A percentile compares a stretch with the other conserved stretches of the same genome.
These are phyloP conservation scores for Noctilio leporinus DNA, from an alignment of 2,113 vertebrate species.

Conservation along the genomic window DNA sequence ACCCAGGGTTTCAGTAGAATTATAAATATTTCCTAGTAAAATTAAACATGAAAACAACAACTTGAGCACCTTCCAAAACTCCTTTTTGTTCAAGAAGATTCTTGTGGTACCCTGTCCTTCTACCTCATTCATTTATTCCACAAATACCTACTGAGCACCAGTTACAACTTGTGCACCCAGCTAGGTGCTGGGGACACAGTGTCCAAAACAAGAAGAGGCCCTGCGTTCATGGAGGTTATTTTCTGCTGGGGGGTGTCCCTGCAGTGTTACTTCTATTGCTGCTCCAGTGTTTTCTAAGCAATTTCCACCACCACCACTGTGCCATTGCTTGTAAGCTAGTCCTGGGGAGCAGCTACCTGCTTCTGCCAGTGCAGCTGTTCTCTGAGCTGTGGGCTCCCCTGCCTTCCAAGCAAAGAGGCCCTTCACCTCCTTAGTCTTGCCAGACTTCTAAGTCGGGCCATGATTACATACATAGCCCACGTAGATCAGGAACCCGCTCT, in stretches of 20 bases:
- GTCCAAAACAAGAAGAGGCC: background rate
- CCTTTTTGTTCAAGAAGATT: background rate
- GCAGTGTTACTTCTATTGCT: background rate
- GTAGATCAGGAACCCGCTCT: background rate
- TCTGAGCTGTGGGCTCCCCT: background rate
- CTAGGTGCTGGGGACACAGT: background rate
- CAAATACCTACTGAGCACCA: background rate
- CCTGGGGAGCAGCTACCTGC: background rate
- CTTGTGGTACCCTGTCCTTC: background rate
- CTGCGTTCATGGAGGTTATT: background rate
- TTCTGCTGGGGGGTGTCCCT: background rate
- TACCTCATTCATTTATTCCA: background rate
- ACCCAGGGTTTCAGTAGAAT: background rate
- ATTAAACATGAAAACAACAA: background rate
- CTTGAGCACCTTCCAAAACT: background rate
- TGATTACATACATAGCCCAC: background rate
- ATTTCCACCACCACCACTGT: accelerated
- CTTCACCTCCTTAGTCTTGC: background rate
- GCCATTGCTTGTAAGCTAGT: background rate
- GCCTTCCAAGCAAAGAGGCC: background rate
- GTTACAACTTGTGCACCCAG: background rate
- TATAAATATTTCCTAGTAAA: conserved; percentile 12
- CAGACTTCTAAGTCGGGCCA: background rate
- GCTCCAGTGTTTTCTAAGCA: background rate
- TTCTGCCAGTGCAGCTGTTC: background rate